phyloP scores from a whole-genome alignment of 1,140 invertebrate genomes.

The Forficula auricularia region DNA sequence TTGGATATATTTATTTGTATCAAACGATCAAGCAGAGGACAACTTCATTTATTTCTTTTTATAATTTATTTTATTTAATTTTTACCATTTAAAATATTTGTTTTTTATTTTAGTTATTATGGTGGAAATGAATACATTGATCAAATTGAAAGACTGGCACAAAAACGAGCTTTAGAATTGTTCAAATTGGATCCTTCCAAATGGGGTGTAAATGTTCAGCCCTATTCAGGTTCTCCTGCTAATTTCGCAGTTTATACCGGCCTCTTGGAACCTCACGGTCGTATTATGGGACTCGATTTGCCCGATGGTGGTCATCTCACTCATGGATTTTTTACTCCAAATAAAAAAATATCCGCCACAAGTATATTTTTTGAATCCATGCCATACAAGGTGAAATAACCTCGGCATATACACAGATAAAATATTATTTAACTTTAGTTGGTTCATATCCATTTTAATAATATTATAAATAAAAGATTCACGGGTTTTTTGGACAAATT shows the following conservation, averaged over 20 bases:
- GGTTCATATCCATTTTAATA: too few species aligned
- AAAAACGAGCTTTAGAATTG: conserved; percentile 69
- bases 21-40: too few species aligned
- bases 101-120: conserved; percentile 72
- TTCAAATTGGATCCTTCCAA: conserved; percentile 64
- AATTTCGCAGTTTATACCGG: conserved; percentile 94
- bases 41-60: too few species aligned
- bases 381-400: conserved; percentile 79
- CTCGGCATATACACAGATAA: too few species aligned
- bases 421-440: conserved; percentile 30
- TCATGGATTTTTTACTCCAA: conserved; percentile 81
- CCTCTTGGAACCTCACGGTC: conserved; percentile 72
- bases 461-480: too few species aligned
- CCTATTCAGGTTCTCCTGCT: conserved; percentile 90
- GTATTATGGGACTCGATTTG: conserved; percentile 92
- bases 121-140: conserved; percentile 96
- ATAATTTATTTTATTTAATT: too few species aligned
- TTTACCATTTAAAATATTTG: too few species aligned
- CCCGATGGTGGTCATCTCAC: conserved; percentile 94
- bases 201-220: conserved; percentile 98
- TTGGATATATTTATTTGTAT: too few species aligned
- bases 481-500: conserved; percentile 21
- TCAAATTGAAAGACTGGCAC: conserved; percentile 75
- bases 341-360: conserved; percentile 89
- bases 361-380: conserved; percentile 97